Evolutionary conservation across 2,888 invertebrate genomes (phyloP).

Genomic region (Julus scanicus): DNA sequence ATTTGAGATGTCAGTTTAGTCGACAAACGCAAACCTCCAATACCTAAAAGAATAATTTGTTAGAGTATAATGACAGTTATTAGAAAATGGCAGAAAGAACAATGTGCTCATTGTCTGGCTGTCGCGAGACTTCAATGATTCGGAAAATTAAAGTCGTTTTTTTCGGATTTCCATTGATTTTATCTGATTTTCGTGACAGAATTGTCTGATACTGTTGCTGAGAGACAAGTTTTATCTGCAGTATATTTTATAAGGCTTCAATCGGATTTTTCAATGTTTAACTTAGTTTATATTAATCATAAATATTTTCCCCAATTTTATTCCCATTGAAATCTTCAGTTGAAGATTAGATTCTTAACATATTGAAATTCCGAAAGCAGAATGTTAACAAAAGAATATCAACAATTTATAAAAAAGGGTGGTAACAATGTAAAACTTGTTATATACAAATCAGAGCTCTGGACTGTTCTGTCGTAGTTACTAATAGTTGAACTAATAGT

Average conservation of each 20-base stretch:
- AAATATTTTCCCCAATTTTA: background rate
- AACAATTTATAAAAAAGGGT: too few species aligned
- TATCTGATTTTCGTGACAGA: background rate
- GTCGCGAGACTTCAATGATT: background rate
- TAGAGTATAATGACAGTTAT: background rate
- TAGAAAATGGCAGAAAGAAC: background rate
- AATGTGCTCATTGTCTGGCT: background rate
- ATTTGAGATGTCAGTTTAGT: background rate
- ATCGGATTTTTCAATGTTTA: background rate
- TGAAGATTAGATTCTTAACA: too few species aligned
- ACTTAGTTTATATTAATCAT: background rate
- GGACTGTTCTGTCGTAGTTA: too few species aligned
- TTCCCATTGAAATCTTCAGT: too few species aligned
- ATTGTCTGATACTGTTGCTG: background rate
- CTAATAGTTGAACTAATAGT: too few species aligned
- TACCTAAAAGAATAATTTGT: background rate
- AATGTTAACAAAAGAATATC: too few species aligned
- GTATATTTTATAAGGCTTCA: too few species aligned
- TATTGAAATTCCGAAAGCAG: too few species aligned
- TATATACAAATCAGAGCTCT: too few species aligned
- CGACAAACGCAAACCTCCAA: background rate
- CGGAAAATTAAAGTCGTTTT: background rate
- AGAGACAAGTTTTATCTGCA: background rate
- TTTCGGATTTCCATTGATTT: conserved; percentile 31
- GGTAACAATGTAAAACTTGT: too few species aligned